These are phyloP conservation scores for Pogonus chalceus DNA, from an alignment of 1,140 invertebrate species.

Conservation along the genomic window DNA sequence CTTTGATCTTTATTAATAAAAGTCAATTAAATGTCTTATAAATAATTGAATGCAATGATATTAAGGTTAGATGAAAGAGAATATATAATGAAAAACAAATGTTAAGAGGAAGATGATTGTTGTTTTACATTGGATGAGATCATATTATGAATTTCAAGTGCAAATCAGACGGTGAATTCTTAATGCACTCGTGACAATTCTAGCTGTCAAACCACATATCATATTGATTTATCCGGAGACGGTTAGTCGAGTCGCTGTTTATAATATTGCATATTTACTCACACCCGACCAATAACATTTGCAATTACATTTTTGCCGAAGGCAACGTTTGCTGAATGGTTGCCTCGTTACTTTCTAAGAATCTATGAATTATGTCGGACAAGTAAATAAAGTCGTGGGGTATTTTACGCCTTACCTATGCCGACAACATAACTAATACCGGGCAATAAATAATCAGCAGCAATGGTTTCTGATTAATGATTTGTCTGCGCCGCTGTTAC, in stretches of 20 bases:
- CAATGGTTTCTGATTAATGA: neutral
- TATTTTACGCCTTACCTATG: too few species aligned
- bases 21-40: neutral
- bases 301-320: neutral
- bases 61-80: neutral
- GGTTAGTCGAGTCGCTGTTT: neutral
- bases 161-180: neutral
- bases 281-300: conserved; percentile 3
- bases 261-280: conserved; percentile 5
- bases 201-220: conserved; percentile 4
- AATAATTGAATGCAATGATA: neutral
- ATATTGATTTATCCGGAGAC: conserved; percentile 6
- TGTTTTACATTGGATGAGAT: neutral
- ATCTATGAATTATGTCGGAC: neutral
- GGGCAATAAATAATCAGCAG: neutral
- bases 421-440: neutral
- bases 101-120: neutral
- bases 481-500: neutral
- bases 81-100: neutral
- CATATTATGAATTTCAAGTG: neutral
- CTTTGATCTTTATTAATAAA: neutral
- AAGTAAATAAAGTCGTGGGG: neutral
- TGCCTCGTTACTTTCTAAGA: conserved; percentile 4
- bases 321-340: neutral
- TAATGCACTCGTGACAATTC: conserved; percentile 4